Evolutionary conservation across 2,888 invertebrate species (phyloP), one percentile per base, ranked within the genome.

Genomic region (Cistogaster globosa): DNA sequence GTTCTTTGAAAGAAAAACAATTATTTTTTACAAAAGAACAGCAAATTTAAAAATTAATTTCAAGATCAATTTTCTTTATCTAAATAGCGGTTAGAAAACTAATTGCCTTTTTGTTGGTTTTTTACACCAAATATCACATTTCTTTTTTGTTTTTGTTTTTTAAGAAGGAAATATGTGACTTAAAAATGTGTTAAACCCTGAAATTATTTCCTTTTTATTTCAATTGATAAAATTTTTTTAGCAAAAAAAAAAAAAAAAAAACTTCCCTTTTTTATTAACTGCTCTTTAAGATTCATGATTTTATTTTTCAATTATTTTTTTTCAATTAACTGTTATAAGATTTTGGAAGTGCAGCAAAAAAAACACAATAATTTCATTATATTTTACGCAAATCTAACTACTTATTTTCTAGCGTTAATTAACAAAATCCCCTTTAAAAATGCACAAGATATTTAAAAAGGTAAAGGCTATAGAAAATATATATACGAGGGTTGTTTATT

Each of bases 361-460:
- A 58, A 26, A 22, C 14, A 6, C 12, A 36, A 67, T 81, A 82
- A 85, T 84, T 81, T 69, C 20, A 74, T 85, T 81, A 78, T 45
- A 78, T 78, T 85, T 82, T 78, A 75, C 51, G 74, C 71, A 82
- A 82, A 82, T 82, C 75, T 62, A 85, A 85, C 82, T 85, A 82
- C 74, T 78, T 74, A 85, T 82, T 85, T 58, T 84, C 51, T 53
- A 69, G 42, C 45, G 58, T 82, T 74, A 77, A 71, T 84, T 76
- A 72, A 36, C 55, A 68, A 80, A 67, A 72, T 62, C 16, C 36
- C 57, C 63, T 4, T 12, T 16, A 20, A 67, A 63, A 60, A 68
- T 22, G 20, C 2, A 2, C 9, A 11, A 20, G 16, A 62, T 14
- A 32, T 42, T 11, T 4, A 1, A n/a, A 11, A 48, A n/a, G 16